phyloP scores from a whole-genome alignment of 1,140 invertebrate species.

The Panulirus ornatus region DNA sequence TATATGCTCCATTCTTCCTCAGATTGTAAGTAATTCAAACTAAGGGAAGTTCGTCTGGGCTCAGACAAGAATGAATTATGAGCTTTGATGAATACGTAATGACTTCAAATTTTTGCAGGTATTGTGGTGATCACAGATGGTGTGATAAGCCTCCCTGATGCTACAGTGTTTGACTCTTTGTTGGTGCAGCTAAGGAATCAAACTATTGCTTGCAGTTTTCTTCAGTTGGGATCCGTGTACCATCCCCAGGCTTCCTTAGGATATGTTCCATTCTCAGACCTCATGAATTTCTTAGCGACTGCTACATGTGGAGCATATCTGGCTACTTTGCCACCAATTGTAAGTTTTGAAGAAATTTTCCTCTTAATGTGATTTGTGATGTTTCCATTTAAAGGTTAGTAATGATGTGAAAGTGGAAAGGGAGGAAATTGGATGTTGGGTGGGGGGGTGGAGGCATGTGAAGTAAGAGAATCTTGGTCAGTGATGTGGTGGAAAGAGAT shows the following conservation, averaged over 20 bases:
- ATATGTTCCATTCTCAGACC: constrained; percentile 82
- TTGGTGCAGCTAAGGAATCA: constrained; percentile 87
- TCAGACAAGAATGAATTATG: too few relatives aligned
- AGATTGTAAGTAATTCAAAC: too few relatives aligned
- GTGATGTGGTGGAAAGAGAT: too few relatives aligned
- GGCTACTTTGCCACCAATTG: constrained; percentile 79
- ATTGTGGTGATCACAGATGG: constrained; percentile 90
- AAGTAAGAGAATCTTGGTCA: too few relatives aligned
- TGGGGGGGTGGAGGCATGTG: too few relatives aligned
- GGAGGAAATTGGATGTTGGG: too few relatives aligned
- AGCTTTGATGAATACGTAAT: too few relatives aligned
- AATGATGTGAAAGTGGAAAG: too few relatives aligned
- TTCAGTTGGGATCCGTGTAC: constrained; percentile 86
- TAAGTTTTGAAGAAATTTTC: constrained; percentile 63
- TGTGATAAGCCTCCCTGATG: constrained; percentile 87
- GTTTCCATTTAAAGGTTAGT: too few relatives aligned
- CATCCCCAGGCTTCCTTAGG: constrained; percentile 83
- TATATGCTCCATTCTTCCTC: too few relatives aligned
- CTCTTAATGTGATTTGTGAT: background rate
- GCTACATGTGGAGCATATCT: constrained; percentile 89
- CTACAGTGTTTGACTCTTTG: constrained; percentile 85
- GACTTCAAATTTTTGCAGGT: too few relatives aligned
- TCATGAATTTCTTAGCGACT: constrained; percentile 88
- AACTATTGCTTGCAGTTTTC: constrained; percentile 88
- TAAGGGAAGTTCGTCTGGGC: too few relatives aligned